phyloP scores from a whole-genome alignment of 64 coral and sea anemone species.

The Dendrophyllia cribrosa region DNA sequence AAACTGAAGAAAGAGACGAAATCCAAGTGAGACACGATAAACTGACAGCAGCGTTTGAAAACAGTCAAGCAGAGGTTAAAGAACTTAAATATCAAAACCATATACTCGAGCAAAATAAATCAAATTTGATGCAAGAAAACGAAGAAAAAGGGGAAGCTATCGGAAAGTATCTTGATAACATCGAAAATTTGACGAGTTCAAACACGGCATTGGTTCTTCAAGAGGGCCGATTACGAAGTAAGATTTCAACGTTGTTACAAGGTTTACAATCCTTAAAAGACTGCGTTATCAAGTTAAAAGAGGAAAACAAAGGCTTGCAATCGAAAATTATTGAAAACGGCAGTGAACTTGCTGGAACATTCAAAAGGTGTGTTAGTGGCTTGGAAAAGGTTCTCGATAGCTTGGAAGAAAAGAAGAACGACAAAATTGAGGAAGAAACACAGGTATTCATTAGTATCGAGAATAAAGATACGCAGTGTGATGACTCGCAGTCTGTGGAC shows the following conservation, averaged over 20 bases:
- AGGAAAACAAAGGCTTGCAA: conserved; percentile 54
- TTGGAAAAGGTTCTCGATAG: conserved; percentile 29
- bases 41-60: conserved; percentile 1
- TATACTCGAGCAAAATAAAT: conserved; percentile 1
- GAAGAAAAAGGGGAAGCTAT: background rate
- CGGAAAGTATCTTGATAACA: background rate
- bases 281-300: conserved; percentile 32
- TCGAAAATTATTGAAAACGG: conserved; percentile 63
- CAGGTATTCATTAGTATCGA: background rate
- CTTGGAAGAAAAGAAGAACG: conserved; percentile 1
- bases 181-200: conserved; percentile 19
- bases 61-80: background rate
- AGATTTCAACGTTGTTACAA: conserved; percentile 24
- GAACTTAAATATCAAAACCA: conserved; percentile 5
- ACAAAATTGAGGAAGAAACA: conserved; percentile 18
- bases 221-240: background rate
- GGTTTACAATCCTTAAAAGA: conserved; percentile 56
- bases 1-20: conserved; percentile 22
- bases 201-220: background rate
- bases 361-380: conserved; percentile 54
- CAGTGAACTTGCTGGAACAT: conserved; percentile 10
- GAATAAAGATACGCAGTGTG: conserved; percentile 33
- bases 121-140: conserved; percentile 25
- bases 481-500: conserved; percentile 1
- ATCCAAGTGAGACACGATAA: conserved; percentile 11